Evolutionary conservation across 1,140 invertebrate species (phyloP).

Genomic region (Pogonognathellus flavescens): DNA sequence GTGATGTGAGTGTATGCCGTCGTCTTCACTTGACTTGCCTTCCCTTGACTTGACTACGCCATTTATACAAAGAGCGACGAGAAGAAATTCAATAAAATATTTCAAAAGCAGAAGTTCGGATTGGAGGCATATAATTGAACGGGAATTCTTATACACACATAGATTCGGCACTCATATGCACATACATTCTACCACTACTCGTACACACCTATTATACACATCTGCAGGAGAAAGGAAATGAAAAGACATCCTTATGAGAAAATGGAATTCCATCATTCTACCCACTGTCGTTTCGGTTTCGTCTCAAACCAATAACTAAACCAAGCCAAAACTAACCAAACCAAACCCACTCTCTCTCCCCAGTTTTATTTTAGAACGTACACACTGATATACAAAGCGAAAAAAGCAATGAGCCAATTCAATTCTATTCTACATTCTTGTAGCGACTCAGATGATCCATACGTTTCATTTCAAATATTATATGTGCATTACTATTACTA

Average conservation of each 20-base stretch:
- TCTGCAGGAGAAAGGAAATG: slow-evolving; percentile 65
- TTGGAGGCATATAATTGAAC: slow-evolving; percentile 36
- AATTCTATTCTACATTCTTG: slow-evolving; percentile 47
- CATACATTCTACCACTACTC: slow-evolving; percentile 24
- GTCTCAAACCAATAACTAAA: slow-evolving; percentile 19
- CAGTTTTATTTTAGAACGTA: not conserved
- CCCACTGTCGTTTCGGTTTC: slow-evolving; percentile 9
- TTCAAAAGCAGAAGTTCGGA: slow-evolving; percentile 63
- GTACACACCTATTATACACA: slow-evolving; percentile 59
- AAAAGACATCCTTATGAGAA: slow-evolving; percentile 62
- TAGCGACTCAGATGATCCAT: slow-evolving; percentile 37
- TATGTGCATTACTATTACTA: not conserved
- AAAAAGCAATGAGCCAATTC: slow-evolving; percentile 24
- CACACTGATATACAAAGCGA: not conserved
- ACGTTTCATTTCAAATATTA: slow-evolving; percentile 40
- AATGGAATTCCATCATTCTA: slow-evolving; percentile 61
- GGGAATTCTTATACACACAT: not conserved
- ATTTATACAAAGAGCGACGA: slow-evolving; percentile 52
- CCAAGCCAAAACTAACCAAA: slow-evolving; percentile 19
- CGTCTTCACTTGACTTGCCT: slow-evolving; percentile 1
- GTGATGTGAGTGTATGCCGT: slow-evolving; percentile 11
- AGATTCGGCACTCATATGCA: slow-evolving; percentile 22
- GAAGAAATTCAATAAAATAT: slow-evolving; percentile 64
- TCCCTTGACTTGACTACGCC: slow-evolving; percentile 14
- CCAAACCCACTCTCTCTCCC: not conserved